Evolutionary conservation across 1,140 invertebrate species (phyloP).

Genomic region (Eciton burchellii): DNA sequence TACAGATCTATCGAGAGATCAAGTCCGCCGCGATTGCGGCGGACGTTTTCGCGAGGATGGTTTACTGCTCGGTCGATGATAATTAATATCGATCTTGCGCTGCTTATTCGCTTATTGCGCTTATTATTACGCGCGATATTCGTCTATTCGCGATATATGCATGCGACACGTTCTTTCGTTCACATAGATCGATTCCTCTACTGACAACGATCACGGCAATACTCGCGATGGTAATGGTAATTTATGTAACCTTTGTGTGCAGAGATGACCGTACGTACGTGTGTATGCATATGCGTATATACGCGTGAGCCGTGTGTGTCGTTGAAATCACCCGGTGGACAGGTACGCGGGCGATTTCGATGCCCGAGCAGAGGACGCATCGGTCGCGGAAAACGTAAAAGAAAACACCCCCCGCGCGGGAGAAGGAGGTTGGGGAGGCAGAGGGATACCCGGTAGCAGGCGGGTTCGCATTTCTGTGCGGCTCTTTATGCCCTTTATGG

Average conservation of each 20-base stretch:
- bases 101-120: too few species aligned
- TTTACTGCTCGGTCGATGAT: not conserved
- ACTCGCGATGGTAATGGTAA: conserved; percentile 2
- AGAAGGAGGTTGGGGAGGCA: not conserved
- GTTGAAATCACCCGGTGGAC: conserved; percentile 72
- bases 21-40: not conserved
- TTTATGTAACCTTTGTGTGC: not conserved
- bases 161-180: not conserved
- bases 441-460: not conserved
- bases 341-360: conserved; percentile 74
- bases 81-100: too few species aligned
- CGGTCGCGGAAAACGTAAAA: conserved; percentile 54
- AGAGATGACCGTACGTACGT: too few species aligned
- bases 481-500: conserved; percentile 24
- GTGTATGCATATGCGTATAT: too few species aligned
- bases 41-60: not conserved
- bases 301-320: too few species aligned
- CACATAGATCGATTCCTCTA: not conserved
- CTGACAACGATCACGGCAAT: not conserved
- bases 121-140: not conserved
- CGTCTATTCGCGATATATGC: not conserved
- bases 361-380: conserved; percentile 63
- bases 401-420: conserved; percentile 15
- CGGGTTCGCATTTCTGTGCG: conserved; percentile 33
- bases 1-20: not conserved